phyloP scores from a whole-genome alignment of 1,140 invertebrate genomes.

The Mya arenaria region DNA sequence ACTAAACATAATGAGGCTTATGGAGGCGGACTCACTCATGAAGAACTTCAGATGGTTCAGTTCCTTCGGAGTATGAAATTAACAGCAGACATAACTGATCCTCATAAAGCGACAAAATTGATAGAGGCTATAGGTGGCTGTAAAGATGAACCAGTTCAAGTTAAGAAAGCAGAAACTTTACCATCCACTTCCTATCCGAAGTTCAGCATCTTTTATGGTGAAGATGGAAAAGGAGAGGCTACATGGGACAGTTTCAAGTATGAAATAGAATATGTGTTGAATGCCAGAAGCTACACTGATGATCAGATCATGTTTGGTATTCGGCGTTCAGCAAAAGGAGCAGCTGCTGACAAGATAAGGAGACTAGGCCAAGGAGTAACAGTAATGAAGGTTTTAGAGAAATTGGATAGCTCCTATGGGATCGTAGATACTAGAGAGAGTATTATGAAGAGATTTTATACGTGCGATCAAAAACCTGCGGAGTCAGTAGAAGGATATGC shows the following conservation, averaged over 20 bases:
- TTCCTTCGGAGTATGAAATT: too few relatives aligned
- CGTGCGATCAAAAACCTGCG: neutral
- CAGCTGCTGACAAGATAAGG: constrained; percentile 6
- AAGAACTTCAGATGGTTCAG: too few relatives aligned
- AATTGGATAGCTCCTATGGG: constrained; percentile 19
- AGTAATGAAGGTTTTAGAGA: neutral
- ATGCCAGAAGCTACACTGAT: neutral
- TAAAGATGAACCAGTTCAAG: too few relatives aligned
- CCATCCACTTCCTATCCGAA: too few relatives aligned
- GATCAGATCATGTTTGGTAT: constrained; percentile 30
- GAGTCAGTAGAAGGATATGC: constrained; percentile 19
- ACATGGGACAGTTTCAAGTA: constrained; percentile 21
- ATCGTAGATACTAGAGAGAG: constrained; percentile 5
- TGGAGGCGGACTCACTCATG: too few relatives aligned
- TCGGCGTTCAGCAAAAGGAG: neutral
- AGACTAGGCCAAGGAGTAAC: neutral
- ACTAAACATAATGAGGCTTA: too few relatives aligned
- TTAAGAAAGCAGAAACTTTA: too few relatives aligned
- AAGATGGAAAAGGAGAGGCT: constrained; percentile 18
- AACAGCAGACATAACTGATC: too few relatives aligned
- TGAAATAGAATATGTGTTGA: constrained; percentile 21
- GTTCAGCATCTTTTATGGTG: constrained; percentile 22
- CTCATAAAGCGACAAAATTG: too few relatives aligned
- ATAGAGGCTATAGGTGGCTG: too few relatives aligned
- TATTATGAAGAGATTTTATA: constrained; percentile 22